Conservation (phyloP, 2,888 invertebrate species). For the Metopia argyrocephala region DNA sequence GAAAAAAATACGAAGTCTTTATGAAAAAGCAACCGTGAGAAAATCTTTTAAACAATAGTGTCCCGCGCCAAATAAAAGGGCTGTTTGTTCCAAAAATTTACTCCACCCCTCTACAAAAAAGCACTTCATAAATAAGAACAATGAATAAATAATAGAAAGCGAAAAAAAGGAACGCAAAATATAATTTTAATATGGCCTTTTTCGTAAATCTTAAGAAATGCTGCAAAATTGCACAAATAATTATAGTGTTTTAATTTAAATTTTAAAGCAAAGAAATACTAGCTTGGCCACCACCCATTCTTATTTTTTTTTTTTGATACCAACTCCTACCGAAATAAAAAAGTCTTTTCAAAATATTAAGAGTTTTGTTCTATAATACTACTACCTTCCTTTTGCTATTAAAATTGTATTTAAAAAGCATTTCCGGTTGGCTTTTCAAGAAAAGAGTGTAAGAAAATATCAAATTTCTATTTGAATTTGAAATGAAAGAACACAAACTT, state of each 20-base stretch:
- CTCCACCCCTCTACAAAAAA: constrained; percentile 41
- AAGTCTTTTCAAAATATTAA: neutral
- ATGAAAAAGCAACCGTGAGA: constrained; percentile 54
- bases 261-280: constrained; percentile 16
- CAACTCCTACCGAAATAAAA: constrained; percentile 44
- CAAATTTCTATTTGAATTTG: constrained; percentile 55
- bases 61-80: constrained; percentile 61
- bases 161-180: constrained; percentile 36
- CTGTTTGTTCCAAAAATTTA: constrained; percentile 35
- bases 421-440: constrained; percentile 47
- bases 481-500: constrained; percentile 40
- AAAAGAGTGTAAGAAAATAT: constrained; percentile 31
- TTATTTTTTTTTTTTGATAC: constrained; percentile 21
- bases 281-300: neutral
- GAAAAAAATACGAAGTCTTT: constrained; percentile 8
- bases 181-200: constrained; percentile 39
- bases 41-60: constrained; percentile 53
- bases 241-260: constrained; percentile 48
- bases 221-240: constrained; percentile 51
- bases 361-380: neutral
- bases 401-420: constrained; percentile 24
- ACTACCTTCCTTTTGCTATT: neutral
- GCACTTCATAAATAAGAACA: constrained; percentile 46
- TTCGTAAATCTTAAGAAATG: constrained; percentile 35
- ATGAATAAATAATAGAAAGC: neutral